Conservation (phyloP, 35 echinoderm and acorn worm genomes). For the Strongylocentrotus purpuratus region DNA sequence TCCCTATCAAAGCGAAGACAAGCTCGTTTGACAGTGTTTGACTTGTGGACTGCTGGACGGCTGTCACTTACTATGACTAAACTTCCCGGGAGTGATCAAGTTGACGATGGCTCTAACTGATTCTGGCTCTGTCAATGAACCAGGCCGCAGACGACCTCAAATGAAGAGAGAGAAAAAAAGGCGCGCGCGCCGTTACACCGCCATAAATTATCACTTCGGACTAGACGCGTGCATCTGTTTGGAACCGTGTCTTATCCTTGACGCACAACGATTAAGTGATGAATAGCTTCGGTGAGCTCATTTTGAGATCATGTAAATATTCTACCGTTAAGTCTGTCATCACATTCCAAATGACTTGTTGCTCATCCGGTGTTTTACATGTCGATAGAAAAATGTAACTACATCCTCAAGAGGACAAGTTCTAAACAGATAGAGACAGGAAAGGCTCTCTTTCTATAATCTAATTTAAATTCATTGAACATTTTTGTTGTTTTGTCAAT, state of each 20-base stretch:
- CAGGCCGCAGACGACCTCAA: neutral
- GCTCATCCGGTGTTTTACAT: neutral
- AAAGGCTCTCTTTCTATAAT: neutral
- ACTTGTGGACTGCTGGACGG: neutral
- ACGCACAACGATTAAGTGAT: neutral
- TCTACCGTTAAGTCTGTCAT: neutral
- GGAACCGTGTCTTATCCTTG: neutral
- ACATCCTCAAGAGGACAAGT: neutral
- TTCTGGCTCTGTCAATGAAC: neutral
- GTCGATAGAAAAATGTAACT: neutral
- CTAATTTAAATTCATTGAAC: no score
- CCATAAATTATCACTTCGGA: neutral
- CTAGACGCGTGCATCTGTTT: neutral
- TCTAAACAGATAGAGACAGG: neutral
- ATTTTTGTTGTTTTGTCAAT: no score
- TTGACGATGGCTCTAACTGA: neutral
- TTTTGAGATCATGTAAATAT: neutral
- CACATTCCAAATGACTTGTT: neutral
- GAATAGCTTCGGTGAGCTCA: neutral
- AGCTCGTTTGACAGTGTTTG: neutral
- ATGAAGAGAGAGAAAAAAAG: neutral
- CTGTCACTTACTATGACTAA: neutral
- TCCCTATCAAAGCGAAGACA: neutral
- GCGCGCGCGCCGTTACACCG: neutral
- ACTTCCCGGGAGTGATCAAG: neutral